Base-by-base conservation (phyloP, 53 echinoderm and acorn worm genomes). In the Hippasteria phrygiana region DNA sequence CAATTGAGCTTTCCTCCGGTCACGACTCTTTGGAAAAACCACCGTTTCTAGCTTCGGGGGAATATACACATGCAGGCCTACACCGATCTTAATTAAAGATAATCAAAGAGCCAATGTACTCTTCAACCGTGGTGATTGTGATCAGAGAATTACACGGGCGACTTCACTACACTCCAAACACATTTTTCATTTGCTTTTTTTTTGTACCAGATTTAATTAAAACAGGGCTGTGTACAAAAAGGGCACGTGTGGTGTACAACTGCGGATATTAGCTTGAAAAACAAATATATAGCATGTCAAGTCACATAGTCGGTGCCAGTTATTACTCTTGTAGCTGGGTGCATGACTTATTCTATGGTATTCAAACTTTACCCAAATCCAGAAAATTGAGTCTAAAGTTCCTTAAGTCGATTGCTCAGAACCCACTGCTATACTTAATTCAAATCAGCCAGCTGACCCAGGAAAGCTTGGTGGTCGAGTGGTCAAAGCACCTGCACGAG, bases 71-170 rank as follows among this genome's bases (percentile, higher is more conserved):
- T 6, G n/a, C 17, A 24, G 24, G n/a, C 4, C 59, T 2, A 14
- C 8, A 24, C n/a, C 26, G 26, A 59, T 59, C 59, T 59, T 59
- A 59, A 59, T 59, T 54, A 59, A 59, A 59, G 59, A n/a, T 59
- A 62, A 29, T 41, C 55, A 7, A 62, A 81, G 36, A 45, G 81
- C 65, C 81, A 81, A n/a, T 65, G 81, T 34, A 81, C 64, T 65
- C 55, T 20, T 9, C 4, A 20, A 16, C 43, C 28, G 26, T 12
- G 63, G 28, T 64, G 81, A 81, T 81, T 81, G 65, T 0, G 66
- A 81, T 81, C 81, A 64, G 43, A 18, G 65, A 81, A 81, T 81
- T 81, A 64, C 64, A 81, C 31, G 81, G 81, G 42, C 39, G 63
- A 28, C 27, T 81, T 39, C 81, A 42, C 64, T 65, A 28, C 64